Conservation (phyloP, 2,113 vertebrate species). For the Actenoides hombroni region DNA sequence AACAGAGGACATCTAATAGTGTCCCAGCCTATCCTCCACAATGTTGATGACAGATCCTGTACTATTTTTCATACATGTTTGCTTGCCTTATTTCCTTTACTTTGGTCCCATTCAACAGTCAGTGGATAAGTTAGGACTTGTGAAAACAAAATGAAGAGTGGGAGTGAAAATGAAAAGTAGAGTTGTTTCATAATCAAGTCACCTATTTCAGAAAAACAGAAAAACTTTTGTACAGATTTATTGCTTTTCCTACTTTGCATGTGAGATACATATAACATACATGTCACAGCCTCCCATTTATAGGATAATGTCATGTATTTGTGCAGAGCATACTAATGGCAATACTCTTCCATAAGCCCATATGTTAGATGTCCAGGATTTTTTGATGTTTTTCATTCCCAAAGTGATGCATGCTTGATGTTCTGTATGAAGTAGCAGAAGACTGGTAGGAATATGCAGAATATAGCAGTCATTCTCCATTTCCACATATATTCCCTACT, state of each 20-base stretch:
- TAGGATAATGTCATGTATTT: background rate
- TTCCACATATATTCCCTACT: background rate
- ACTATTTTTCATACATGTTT: background rate
- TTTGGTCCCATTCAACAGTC: background rate
- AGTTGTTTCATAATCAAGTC: background rate
- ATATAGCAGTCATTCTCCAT: background rate
- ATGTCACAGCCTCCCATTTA: background rate
- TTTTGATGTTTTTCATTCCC: background rate
- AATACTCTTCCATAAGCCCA: background rate
- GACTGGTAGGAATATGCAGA: background rate
- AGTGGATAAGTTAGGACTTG: background rate
- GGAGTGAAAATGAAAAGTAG: background rate
- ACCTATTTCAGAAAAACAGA: background rate
- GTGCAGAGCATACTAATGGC: background rate
- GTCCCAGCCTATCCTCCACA: background rate
- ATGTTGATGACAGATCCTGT: background rate
- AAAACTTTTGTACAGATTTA: background rate
- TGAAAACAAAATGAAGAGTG: background rate
- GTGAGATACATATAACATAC: background rate
- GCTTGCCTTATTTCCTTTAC: background rate
- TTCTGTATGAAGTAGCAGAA: background rate
- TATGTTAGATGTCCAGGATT: accelerated
- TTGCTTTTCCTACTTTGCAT: background rate
- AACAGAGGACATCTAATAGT: background rate
- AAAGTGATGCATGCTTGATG: background rate